Percentiles rank a stretch among this genome's conserved stretches.
Conservation (phyloP, 1,140 invertebrate species). For the Meteorus sp. region DNA sequence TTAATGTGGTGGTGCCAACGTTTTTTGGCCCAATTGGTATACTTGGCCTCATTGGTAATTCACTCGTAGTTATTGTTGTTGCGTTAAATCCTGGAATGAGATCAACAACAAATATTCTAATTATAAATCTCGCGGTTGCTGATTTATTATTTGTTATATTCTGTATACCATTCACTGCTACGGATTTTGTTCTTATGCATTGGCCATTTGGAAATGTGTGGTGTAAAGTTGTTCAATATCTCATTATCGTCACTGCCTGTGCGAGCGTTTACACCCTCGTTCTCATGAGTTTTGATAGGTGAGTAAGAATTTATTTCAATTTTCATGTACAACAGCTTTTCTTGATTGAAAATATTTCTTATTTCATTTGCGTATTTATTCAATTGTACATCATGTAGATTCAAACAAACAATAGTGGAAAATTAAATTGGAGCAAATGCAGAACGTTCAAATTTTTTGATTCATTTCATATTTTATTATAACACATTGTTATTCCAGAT, state of each 20-base stretch:
- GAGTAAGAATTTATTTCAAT: slow-evolving; percentile 26
- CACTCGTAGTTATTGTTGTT: slow-evolving; percentile 83
- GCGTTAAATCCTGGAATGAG: slow-evolving; percentile 87
- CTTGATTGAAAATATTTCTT: too few species aligned
- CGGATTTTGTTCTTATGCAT: slow-evolving; percentile 80
- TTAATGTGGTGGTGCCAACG: slow-evolving; percentile 77
- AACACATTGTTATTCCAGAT: too few species aligned
- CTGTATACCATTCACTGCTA: slow-evolving; percentile 92
- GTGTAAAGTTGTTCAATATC: slow-evolving; percentile 86
- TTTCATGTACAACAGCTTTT: slow-evolving; percentile 1
- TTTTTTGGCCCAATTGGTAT: slow-evolving; percentile 87
- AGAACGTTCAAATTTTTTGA: too few species aligned
- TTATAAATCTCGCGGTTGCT: slow-evolving; percentile 85
- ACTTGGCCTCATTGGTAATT: slow-evolving; percentile 86
- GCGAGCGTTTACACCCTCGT: slow-evolving; percentile 93
- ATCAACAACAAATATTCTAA: slow-evolving; percentile 90
- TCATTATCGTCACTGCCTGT: slow-evolving; percentile 88
- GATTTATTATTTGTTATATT: slow-evolving; percentile 94
- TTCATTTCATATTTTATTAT: too few species aligned
- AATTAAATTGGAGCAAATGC: too few species aligned
- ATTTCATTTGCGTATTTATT: too few species aligned
- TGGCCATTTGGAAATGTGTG: slow-evolving; percentile 92
- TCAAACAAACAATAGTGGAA: too few species aligned
- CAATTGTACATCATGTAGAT: too few species aligned
- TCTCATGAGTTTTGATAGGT: slow-evolving; percentile 91